Evolutionary conservation across 2,797 vertebrate species (phyloP).

Genomic region (Lemur catta): DNA sequence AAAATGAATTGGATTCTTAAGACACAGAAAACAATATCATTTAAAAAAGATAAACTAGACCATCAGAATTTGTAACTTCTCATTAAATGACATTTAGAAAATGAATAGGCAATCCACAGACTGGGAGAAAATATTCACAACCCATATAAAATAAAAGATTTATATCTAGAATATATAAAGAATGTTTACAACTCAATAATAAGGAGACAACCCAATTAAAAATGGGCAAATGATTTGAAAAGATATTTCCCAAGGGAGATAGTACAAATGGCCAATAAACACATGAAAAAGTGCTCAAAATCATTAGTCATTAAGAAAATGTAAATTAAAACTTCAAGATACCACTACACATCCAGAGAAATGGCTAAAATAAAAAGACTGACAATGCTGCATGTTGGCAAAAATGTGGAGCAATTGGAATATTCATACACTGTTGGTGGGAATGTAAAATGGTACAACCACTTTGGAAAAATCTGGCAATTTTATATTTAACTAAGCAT

Average conservation of each 20-base stretch:
- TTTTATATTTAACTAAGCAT: not conserved
- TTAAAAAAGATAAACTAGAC: not conserved
- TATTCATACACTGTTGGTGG: not conserved
- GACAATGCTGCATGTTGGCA: not conserved
- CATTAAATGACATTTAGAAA: not conserved
- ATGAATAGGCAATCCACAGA: not conserved
- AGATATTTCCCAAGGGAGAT: not conserved
- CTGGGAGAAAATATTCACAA: not conserved
- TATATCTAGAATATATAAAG: not conserved
- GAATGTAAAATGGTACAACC: not conserved
- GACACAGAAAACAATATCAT: slow-evolving; percentile 1
- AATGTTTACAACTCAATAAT: not conserved
- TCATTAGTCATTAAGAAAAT: not conserved
- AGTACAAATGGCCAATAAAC: not conserved
- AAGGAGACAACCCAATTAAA: not conserved
- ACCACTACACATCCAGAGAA: not conserved
- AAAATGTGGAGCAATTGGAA: not conserved
- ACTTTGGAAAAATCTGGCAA: not conserved
- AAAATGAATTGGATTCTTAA: not conserved
- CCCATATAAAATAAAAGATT: not conserved
- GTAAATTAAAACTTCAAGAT: not conserved
- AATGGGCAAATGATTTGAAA: not conserved
- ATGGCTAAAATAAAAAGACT: slow-evolving; percentile 12
- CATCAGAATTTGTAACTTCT: not conserved
- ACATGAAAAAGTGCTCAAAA: not conserved